These are phyloP conservation scores for Thryonomys swinderianus DNA, from an alignment of 2,113 vertebrate species.

Conservation along the genomic window DNA sequence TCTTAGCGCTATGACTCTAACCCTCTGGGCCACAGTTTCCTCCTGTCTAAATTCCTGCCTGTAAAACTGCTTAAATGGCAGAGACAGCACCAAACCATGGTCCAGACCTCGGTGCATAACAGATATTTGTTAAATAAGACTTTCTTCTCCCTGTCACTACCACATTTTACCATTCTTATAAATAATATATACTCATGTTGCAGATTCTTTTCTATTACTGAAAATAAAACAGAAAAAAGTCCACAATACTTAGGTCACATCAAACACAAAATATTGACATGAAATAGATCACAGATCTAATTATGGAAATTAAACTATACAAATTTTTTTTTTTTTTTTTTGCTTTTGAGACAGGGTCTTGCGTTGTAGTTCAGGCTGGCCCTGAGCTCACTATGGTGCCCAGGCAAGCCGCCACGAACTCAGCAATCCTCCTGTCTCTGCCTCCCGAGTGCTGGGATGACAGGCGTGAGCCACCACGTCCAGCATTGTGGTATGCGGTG, in stretches of 20 bases:
- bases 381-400: no score
- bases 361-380: no score
- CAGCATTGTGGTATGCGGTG: no score
- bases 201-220: not conserved
- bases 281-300: not conserved
- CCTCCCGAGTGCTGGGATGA: no score
- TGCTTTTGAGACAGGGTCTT: no score
- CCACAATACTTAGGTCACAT: not conserved
- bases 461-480: no score
- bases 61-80: not conserved
- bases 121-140: not conserved
- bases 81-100: not conserved
- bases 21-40: not conserved
- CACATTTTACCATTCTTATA: not conserved
- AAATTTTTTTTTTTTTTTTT: no score
- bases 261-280: not conserved
- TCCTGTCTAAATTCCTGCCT: not conserved
- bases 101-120: not conserved
- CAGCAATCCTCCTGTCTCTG: no score
- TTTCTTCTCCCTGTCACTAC: not conserved
- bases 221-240: not conserved
- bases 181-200: not conserved
- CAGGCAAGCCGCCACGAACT: no score
- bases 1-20: not conserved
- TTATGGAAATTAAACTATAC: constrained; percentile 8